A percentile compares a stretch with the other conserved stretches of the same genome.
These are phyloP conservation scores for Agonopterix alstromeriana DNA, from an alignment of 2,888 invertebrate genomes.

Conservation along the genomic window DNA sequence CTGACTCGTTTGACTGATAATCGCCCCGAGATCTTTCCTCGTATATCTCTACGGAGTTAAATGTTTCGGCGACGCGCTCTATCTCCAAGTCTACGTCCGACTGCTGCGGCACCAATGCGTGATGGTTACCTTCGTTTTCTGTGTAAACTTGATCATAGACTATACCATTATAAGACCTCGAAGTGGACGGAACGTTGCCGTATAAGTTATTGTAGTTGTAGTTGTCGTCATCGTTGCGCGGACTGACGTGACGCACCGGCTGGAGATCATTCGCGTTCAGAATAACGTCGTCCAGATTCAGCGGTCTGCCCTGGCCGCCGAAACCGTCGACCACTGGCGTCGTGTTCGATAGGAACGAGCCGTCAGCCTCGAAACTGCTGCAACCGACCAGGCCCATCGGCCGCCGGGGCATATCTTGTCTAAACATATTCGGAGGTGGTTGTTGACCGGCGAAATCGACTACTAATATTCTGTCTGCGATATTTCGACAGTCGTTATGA, in stretches of 20 bases:
- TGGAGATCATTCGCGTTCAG: constrained; percentile 54
- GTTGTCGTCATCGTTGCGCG: constrained; percentile 59
- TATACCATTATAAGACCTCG: constrained; percentile 44
- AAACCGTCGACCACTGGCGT: constrained; percentile 72
- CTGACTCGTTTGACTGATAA: constrained; percentile 61
- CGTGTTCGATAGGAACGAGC: constrained; percentile 65
- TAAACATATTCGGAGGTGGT: constrained; percentile 43
- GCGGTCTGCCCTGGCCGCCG: constrained; percentile 62
- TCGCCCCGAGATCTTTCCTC: constrained; percentile 48
- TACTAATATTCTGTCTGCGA: constrained; percentile 87
- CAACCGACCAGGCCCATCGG: constrained; percentile 61
- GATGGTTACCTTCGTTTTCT: constrained; percentile 58
- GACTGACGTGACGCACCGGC: constrained; percentile 40
- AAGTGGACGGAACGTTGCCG: constrained; percentile 49
- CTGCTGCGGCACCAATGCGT: constrained; percentile 51
- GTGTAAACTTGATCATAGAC: constrained; percentile 66
- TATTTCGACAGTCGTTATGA: constrained; percentile 90
- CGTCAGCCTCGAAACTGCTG: constrained; percentile 61
- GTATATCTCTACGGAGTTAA: constrained; percentile 63
- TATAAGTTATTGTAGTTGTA: constrained; percentile 67
- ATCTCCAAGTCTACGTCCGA: constrained; percentile 47
- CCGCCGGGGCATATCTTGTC: constrained; percentile 50
- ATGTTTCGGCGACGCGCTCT: constrained; percentile 48
- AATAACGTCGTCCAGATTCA: constrained; percentile 62
- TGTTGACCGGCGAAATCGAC: constrained; percentile 81